Evolutionary conservation across 2,888 invertebrate species (phyloP).

Genomic region (Tetropium fuscum): DNA sequence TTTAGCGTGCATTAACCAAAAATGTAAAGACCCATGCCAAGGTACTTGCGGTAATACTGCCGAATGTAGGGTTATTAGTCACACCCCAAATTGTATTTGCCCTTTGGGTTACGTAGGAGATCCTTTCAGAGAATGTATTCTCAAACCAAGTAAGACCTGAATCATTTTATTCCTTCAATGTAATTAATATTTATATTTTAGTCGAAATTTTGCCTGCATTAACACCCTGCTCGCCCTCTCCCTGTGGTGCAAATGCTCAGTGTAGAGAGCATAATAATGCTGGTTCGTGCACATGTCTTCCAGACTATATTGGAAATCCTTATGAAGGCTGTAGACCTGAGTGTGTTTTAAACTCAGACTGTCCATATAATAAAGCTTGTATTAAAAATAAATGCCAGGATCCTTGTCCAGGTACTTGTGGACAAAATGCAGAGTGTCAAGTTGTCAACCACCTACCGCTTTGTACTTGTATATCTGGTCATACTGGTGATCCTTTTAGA

Average conservation of each 20-base stretch:
- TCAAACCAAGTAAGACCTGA: slow-evolving; percentile 48
- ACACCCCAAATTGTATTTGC: slow-evolving; percentile 80
- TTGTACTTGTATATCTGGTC: slow-evolving; percentile 78
- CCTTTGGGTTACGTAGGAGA: slow-evolving; percentile 77
- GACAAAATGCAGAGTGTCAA: slow-evolving; percentile 79
- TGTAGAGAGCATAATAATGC: slow-evolving; percentile 76
- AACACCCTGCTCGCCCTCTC: slow-evolving; percentile 77
- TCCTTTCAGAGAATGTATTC: slow-evolving; percentile 77
- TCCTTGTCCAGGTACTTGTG: slow-evolving; percentile 85
- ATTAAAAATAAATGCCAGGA: slow-evolving; percentile 80
- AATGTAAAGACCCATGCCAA: slow-evolving; percentile 81
- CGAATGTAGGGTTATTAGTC: slow-evolving; percentile 81
- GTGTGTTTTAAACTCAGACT: slow-evolving; percentile 79
- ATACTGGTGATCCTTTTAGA: slow-evolving; percentile 70
- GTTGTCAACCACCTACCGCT: slow-evolving; percentile 80
- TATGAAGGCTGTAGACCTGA: slow-evolving; percentile 83
- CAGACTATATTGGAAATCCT: slow-evolving; percentile 82
- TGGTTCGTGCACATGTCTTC: slow-evolving; percentile 78
- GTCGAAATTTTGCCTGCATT: slow-evolving; percentile 72
- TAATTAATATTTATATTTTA: slow-evolving; percentile 68
- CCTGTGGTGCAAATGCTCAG: slow-evolving; percentile 83
- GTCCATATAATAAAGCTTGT: slow-evolving; percentile 78
- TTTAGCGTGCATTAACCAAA: slow-evolving; percentile 80
- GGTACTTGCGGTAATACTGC: slow-evolving; percentile 79
- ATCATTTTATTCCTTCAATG: no score